These are phyloP conservation scores for Scaptomyza tumidula DNA, from an alignment of 2,888 invertebrate genomes.

Conservation along the genomic window DNA sequence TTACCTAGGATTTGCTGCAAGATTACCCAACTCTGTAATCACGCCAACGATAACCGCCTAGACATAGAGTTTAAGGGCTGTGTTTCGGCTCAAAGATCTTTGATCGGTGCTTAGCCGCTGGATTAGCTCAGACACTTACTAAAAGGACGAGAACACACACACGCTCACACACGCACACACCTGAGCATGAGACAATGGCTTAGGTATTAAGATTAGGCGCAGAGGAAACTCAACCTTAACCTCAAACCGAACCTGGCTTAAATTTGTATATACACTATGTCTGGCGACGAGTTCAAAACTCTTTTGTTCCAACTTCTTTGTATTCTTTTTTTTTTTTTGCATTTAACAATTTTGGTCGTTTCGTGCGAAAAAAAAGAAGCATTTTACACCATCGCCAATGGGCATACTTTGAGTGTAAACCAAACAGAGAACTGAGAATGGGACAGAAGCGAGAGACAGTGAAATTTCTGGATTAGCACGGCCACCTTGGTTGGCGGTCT, in stretches of 20 bases:
- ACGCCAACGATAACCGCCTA: conserved; percentile 36
- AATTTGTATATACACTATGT: conserved; percentile 43
- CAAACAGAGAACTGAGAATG: conserved; percentile 1
- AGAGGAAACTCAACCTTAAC: conserved; percentile 36
- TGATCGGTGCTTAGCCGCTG: conserved; percentile 75
- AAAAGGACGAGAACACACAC: conserved; percentile 40
- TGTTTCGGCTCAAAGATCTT: conserved; percentile 74
- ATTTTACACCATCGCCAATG: conserved; percentile 50
- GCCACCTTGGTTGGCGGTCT: conserved; percentile 59
- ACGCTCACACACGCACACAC: conserved; percentile 5
- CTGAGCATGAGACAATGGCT: conserved; percentile 44
- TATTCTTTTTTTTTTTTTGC: background rate
- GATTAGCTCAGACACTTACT: conserved; percentile 71
- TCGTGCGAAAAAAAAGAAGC: conserved; percentile 68
- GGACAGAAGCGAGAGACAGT: conserved; percentile 12
- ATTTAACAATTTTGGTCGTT: conserved; percentile 30
- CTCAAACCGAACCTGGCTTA: conserved; percentile 68
- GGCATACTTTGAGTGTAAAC: conserved; percentile 4
- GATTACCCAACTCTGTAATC: conserved; percentile 48
- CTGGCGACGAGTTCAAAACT: conserved; percentile 49
- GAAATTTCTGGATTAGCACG: conserved; percentile 77
- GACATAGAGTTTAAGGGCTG: conserved; percentile 38
- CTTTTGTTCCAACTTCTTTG: conserved; percentile 40
- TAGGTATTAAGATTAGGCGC: conserved; percentile 52
- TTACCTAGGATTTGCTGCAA: conserved; percentile 13